Conservation (phyloP, 2,113 vertebrate genomes). For the Anarrhichthys ocellatus region DNA sequence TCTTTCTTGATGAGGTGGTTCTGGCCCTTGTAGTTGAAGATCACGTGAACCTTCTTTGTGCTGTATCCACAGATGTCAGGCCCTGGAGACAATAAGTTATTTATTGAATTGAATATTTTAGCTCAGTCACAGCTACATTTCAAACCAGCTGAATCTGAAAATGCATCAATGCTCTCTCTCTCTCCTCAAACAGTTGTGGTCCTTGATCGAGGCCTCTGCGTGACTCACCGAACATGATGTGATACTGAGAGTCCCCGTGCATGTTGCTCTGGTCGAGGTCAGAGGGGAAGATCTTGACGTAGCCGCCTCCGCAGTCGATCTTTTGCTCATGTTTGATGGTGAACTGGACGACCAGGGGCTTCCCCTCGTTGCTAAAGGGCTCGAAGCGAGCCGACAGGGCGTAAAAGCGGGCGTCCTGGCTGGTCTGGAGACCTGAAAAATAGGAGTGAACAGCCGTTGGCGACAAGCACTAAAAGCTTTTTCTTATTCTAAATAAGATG, state of each 20-base stretch:
- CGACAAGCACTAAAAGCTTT: background rate
- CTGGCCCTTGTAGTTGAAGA: slow-evolving; percentile 89
- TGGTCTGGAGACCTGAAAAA: slow-evolving; percentile 87
- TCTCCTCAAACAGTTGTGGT: background rate
- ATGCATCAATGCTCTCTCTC: background rate
- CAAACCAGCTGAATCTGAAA: background rate
- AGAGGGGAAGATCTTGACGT: slow-evolving; percentile 87
- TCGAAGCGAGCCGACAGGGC: slow-evolving; percentile 86
- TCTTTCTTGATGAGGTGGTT: slow-evolving; percentile 87
- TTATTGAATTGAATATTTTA: background rate
- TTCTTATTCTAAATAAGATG: background rate
- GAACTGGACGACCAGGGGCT: slow-evolving; percentile 86
- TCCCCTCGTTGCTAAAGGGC: slow-evolving; percentile 87
- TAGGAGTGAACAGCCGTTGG: background rate
- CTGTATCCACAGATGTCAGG: slow-evolving; percentile 92
- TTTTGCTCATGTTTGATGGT: slow-evolving; percentile 90
- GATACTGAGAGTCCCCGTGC: slow-evolving; percentile 84
- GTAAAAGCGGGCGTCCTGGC: slow-evolving; percentile 86
- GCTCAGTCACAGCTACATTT: background rate
- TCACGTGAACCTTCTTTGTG: slow-evolving; percentile 89
- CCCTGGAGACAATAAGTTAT: slow-evolving; percentile 78
- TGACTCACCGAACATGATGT: slow-evolving; percentile 89
- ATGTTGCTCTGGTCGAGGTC: slow-evolving; percentile 83
- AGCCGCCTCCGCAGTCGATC: slow-evolving; percentile 89
- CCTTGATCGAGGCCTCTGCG: background rate